These are phyloP conservation scores for Morpho deidamia DNA, from an alignment of 2,888 invertebrate species.

Conservation along the genomic window DNA sequence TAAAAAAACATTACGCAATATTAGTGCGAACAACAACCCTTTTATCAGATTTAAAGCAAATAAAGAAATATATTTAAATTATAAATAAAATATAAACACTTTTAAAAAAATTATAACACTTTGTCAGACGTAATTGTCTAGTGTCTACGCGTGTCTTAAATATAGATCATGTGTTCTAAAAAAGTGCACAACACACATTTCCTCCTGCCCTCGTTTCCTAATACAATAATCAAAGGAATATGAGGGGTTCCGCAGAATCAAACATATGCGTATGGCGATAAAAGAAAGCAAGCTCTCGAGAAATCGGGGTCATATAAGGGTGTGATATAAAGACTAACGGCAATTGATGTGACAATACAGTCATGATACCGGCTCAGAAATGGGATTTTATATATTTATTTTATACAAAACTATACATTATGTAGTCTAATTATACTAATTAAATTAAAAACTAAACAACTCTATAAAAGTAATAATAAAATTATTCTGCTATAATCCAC, in stretches of 20 bases:
- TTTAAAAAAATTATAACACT: neutral
- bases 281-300: slow-evolving; percentile 51
- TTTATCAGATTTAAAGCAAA: too few species aligned
- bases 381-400: neutral
- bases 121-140: neutral
- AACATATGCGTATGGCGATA: slow-evolving; percentile 68
- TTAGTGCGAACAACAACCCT: too few species aligned
- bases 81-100: too few species aligned
- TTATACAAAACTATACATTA: too few species aligned
- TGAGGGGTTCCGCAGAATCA: slow-evolving; percentile 60
- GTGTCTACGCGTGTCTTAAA: slow-evolving; percentile 7
- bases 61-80: too few species aligned
- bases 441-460: too few species aligned
- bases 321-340: slow-evolving; percentile 29
- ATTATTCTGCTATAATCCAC: too few species aligned
- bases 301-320: slow-evolving; percentile 45
- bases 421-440: too few species aligned
- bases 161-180: slow-evolving; percentile 45
- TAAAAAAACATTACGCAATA: too few species aligned
- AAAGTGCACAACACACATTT: slow-evolving; percentile 62
- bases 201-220: slow-evolving; percentile 61
- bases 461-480: too few species aligned
- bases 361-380: neutral
- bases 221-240: slow-evolving; percentile 76
- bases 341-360: slow-evolving; percentile 12